phyloP scores from a whole-genome alignment of 2,797 vertebrate genomes.

The Xiphophorus birchmanni region DNA sequence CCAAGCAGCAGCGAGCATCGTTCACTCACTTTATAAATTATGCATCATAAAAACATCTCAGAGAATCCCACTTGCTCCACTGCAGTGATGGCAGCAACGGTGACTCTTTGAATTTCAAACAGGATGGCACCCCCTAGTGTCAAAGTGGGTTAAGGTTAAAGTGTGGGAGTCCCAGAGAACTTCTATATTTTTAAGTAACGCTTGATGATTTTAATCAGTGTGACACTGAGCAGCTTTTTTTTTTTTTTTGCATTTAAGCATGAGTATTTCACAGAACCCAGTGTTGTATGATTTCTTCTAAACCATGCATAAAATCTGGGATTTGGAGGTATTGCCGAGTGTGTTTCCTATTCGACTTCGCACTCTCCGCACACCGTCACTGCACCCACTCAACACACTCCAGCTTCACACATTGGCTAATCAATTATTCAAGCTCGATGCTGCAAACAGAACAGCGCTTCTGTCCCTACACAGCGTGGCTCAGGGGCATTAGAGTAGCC shows the following conservation, averaged over 20 bases:
- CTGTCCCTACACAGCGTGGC: conserved; percentile 15
- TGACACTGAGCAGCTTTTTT: background rate
- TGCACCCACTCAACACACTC: conserved; percentile 16
- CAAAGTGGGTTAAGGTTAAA: background rate
- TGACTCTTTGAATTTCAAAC: conserved; percentile 67
- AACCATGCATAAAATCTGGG: background rate
- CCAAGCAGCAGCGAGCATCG: conserved; percentile 40
- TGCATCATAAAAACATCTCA: conserved; percentile 64
- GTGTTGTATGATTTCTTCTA: background rate
- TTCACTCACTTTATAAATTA: conserved; percentile 69
- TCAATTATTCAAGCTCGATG: conserved; percentile 57
- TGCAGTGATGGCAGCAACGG: conserved; percentile 17
- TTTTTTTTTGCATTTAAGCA: background rate
- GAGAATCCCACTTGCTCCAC: conserved; percentile 44
- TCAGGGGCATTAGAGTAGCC: conserved; percentile 18
- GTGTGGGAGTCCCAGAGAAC: background rate
- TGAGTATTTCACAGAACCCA: background rate
- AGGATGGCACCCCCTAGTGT: conserved; percentile 81
- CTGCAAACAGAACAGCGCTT: conserved; percentile 40
- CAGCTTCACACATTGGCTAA: conserved; percentile 14
- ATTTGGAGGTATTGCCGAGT: background rate
- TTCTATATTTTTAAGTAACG: background rate
- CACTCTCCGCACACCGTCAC: conserved; percentile 6
- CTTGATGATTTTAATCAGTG: background rate
- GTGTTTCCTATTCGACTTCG: conserved; percentile 17